A percentile compares a stretch with the other conserved stretches of the same genome.
These are phyloP conservation scores for Mycteria americana DNA, from an alignment of 2,797 vertebrate species.

Conservation along the genomic window DNA sequence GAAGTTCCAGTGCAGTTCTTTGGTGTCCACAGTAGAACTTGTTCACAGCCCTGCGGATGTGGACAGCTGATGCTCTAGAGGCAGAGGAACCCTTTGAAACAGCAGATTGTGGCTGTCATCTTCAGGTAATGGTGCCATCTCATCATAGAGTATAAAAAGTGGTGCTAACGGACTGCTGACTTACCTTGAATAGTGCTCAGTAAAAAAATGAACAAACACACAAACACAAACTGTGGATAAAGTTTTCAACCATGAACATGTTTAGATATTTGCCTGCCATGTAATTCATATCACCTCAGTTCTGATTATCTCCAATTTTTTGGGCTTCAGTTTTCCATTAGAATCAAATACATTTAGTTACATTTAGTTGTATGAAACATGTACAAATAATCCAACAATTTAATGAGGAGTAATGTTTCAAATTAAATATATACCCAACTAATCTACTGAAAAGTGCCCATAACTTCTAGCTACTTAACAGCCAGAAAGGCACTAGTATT, in stretches of 20 bases:
- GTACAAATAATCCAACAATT: neutral
- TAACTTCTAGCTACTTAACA: neutral
- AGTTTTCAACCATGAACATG: neutral
- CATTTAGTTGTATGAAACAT: neutral
- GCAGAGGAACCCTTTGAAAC: neutral
- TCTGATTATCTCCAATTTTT: neutral
- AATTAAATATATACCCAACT: neutral
- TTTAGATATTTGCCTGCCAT: neutral
- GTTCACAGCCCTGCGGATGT: neutral
- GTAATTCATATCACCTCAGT: neutral
- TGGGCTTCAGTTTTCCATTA: neutral
- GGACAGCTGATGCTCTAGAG: neutral
- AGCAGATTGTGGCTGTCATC: neutral
- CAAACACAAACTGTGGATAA: neutral
- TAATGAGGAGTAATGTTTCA: neutral
- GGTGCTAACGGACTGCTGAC: neutral
- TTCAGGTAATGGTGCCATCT: neutral
- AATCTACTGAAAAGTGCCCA: neutral
- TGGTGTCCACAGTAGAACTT: neutral
- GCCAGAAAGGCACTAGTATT: neutral
- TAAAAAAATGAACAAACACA: neutral
- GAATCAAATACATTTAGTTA: neutral
- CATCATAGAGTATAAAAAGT: neutral
- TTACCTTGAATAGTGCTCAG: neutral
- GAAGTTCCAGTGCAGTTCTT: neutral